phyloP scores from a whole-genome alignment of 2,113 vertebrate genomes.

The Spea bombifrons region DNA sequence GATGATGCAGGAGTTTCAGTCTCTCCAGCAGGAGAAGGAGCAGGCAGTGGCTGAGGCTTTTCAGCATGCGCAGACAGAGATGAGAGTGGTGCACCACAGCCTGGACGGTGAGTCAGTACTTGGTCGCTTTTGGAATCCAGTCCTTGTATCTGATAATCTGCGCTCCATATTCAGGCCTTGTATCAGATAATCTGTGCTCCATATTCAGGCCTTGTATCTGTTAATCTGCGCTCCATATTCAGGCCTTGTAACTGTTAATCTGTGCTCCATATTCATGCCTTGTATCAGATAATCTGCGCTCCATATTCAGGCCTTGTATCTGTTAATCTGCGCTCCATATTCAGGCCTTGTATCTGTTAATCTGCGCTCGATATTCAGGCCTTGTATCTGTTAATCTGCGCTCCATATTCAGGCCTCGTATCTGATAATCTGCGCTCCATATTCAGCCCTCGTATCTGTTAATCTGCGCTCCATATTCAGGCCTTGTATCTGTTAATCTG shows the following conservation, averaged over 20 bases:
- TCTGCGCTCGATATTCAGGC: background rate
- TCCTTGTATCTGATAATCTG: no score
- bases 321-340: background rate
- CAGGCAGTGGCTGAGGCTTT: conserved; percentile 88
- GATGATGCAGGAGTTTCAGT: conserved; percentile 89
- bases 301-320: background rate
- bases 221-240: background rate
- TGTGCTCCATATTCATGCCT: no score
- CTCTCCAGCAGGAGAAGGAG: conserved; percentile 93
- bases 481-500: no score
- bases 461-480: background rate
- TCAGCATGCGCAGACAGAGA: conserved; percentile 85
- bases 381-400: no score
- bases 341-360: background rate
- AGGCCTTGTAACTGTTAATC: background rate
- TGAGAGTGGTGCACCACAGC: conserved; percentile 94
- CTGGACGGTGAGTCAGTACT: conserved; percentile 77
- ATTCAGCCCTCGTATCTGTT: no score
- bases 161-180: no score
- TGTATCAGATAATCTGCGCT: no score
- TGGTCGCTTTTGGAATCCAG: background rate
- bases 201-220: background rate
- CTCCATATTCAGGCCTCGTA: no score
- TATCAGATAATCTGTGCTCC: background rate
- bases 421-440: no score